Evolutionary conservation across 2,888 invertebrate genomes (phyloP).

Genomic region (Ennomos fuscantarius): DNA sequence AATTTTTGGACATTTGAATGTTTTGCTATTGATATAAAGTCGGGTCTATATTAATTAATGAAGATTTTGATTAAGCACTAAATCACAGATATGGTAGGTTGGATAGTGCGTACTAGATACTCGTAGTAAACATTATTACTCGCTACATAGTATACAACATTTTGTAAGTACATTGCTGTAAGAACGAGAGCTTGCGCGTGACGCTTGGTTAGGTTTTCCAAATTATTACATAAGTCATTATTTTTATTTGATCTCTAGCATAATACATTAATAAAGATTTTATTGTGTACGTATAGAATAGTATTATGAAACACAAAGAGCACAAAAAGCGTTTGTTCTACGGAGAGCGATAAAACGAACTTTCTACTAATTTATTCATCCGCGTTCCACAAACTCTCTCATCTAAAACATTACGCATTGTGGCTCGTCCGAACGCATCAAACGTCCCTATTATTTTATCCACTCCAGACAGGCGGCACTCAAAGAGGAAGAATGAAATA

Average conservation of each 20-base stretch:
- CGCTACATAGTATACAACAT: no score
- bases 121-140: no score
- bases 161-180: no score
- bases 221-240: constrained; percentile 4
- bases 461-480: constrained; percentile 81
- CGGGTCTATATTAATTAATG: no score
- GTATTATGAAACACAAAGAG: constrained; percentile 37
- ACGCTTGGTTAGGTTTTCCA: neutral
- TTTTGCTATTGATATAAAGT: no score
- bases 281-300: constrained; percentile 36
- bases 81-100: no score
- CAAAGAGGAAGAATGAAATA: constrained; percentile 71
- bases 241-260: constrained; percentile 34
- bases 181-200: no score
- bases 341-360: constrained; percentile 53
- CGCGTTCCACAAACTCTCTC: constrained; percentile 50
- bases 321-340: constrained; percentile 40
- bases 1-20: no score
- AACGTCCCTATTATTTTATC: constrained; percentile 61
- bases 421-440: constrained; percentile 49
- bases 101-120: no score
- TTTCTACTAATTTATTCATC: constrained; percentile 60
- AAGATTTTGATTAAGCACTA: no score
- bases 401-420: constrained; percentile 47
- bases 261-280: constrained; percentile 28